Base-by-base conservation (phyloP, 2,113 vertebrate species). In the Rhegmatorhina hoffmannsi region DNA sequence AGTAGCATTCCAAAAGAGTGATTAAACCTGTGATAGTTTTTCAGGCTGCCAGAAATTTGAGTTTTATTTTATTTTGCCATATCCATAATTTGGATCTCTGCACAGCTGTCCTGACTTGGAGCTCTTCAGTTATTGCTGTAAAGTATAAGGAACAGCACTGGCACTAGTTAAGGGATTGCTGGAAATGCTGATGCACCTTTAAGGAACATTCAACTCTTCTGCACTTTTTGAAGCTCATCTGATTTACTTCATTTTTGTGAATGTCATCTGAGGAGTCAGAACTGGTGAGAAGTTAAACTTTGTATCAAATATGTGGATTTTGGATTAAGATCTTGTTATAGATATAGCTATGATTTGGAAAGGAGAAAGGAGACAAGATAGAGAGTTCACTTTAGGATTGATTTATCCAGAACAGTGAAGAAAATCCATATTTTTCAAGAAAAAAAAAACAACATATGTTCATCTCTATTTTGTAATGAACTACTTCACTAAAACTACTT, bases 391-490 rank as follows among this genome's bases (percentile, higher is more conserved):
- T 80, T 95, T 44, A 69, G 73, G 88, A 47, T 26, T 66, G 21
- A 80, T 95, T 96, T 96, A 90, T 73, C 21, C 47, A 33, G 40
- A 96, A 92, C 14, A 88, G 29, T 50, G 44, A 59, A 74, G 46
- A 23, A 96, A 96, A 94, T 76, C 20, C 31, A 55, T 94, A 53
- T 60, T 40, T 92, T 96, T 94, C 44, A 86, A 74, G n/a, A 89
- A 96, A 89, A 96, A 97, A 96, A 96, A 67, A 75, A 97, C 90
- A 97, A 58, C 92, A 92, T 90, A 77, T 94, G 88, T 92, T 94
- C 83, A 31, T 84, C 31, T 92, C 81, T 97, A 96, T 97, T 98
- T 97, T 96, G 58, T 73, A 96, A 89, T 92, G 88, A 97, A 95
- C 88, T 95, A 78, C 82, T 94, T 96, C 92, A 88, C 89, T 97